These are phyloP conservation scores for Rhipidura dahli DNA, from an alignment of 2,113 vertebrate species.

Conservation along the genomic window DNA sequence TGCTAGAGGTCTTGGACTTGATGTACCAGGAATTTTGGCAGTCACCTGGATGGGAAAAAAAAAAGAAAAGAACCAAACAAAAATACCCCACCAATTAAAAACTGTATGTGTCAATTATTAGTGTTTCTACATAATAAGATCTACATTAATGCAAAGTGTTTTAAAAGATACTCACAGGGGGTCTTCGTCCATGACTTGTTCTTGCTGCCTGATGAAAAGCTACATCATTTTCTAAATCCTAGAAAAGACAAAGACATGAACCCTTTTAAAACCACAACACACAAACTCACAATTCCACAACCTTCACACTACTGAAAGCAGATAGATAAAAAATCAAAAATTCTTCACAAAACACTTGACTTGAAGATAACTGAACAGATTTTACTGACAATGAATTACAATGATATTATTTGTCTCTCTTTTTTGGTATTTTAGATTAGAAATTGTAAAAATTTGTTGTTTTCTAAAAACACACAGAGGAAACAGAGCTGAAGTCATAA, in stretches of 20 bases:
- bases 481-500: neutral
- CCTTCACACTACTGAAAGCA: neutral
- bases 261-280: neutral
- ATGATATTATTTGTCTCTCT: neutral
- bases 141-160: neutral
- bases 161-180: conserved; percentile 78
- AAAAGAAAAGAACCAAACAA: neutral
- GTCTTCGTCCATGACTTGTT: conserved; percentile 93
- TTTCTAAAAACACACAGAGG: neutral
- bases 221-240: conserved; percentile 93
- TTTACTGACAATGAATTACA: neutral
- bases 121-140: neutral
- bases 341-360: neutral
- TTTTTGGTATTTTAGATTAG: neutral
- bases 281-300: neutral
- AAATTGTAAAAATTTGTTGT: neutral
- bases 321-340: neutral
- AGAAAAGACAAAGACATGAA: neutral
- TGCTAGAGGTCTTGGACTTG: conserved; percentile 82
- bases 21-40: conserved; percentile 87
- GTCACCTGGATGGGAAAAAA: conserved; percentile 79
- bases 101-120: neutral
- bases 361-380: neutral
- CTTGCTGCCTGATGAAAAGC: conserved; percentile 91
- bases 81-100: neutral